Conservation (phyloP, 2,113 vertebrate genomes). For the Aspiorhynchus laticeps region DNA sequence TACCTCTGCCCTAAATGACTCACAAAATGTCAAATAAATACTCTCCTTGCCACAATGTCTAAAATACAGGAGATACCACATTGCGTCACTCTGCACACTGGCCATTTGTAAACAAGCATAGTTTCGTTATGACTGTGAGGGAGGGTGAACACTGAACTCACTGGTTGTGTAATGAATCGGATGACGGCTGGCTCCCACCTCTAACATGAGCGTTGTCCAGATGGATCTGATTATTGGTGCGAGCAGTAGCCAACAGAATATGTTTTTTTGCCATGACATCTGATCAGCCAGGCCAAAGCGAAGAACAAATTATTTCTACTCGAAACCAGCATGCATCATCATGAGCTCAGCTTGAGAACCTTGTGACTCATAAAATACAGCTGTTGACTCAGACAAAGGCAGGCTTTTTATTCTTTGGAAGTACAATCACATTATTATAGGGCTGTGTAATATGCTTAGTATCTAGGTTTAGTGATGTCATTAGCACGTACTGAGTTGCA, state of each 20-base stretch:
- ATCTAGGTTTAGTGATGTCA: slow-evolving; percentile 11
- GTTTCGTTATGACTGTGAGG: slow-evolving; percentile 58
- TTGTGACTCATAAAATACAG: slow-evolving; percentile 47
- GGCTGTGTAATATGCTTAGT: background rate
- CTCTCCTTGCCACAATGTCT: slow-evolving; percentile 48
- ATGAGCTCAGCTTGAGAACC: slow-evolving; percentile 23
- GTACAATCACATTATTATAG: background rate
- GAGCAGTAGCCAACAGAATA: slow-evolving; percentile 8
- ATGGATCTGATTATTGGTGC: background rate
- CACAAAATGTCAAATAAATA: background rate
- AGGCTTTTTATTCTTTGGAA: slow-evolving; percentile 8
- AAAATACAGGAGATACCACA: slow-evolving; percentile 50
- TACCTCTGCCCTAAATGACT: slow-evolving; percentile 4
- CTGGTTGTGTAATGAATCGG: slow-evolving; percentile 48
- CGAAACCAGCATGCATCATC: slow-evolving; percentile 45
- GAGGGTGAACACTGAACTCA: slow-evolving; percentile 62
- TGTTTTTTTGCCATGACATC: slow-evolving; percentile 22
- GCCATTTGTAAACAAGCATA: slow-evolving; percentile 44
- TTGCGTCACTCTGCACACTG: slow-evolving; percentile 34
- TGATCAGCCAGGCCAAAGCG: slow-evolving; percentile 38
- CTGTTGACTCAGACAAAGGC: slow-evolving; percentile 48
- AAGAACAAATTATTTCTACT: slow-evolving; percentile 39
- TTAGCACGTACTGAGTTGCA: background rate
- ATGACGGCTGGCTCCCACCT: slow-evolving; percentile 26
- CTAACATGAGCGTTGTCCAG: background rate